A percentile compares a stretch with the other conserved stretches of the same genome.
phyloP scores from a whole-genome alignment of 2,113 vertebrate genomes.

The Asarcornis scutulata region DNA sequence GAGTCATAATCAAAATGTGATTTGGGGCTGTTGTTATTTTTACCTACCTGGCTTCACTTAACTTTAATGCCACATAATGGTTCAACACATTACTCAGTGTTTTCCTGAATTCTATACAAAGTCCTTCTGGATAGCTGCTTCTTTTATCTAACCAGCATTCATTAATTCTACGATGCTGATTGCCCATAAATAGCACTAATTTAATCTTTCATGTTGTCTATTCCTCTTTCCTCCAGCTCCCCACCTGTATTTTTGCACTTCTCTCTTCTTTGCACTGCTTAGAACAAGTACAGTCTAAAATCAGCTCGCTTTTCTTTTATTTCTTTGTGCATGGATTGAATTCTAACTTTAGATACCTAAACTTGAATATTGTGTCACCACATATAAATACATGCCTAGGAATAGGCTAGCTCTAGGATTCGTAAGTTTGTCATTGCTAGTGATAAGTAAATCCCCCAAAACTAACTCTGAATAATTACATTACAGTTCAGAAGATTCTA shows the following conservation, averaged over 20 bases:
- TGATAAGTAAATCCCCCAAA: not conserved
- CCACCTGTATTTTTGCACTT: conserved; percentile 17
- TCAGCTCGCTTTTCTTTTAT: not conserved
- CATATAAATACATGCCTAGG: not conserved
- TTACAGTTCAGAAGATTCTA: not conserved
- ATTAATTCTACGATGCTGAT: not conserved
- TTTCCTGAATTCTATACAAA: not conserved
- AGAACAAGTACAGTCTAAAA: conserved; percentile 35
- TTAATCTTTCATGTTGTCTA: not conserved
- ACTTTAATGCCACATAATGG: not conserved
- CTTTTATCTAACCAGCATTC: not conserved
- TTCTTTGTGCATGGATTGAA: not conserved
- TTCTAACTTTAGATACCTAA: conserved; percentile 40
- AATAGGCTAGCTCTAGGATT: not conserved
- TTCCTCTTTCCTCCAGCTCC: not conserved
- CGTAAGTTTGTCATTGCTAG: not conserved
- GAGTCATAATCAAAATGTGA: not conserved
- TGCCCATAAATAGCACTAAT: not conserved
- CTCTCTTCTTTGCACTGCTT: not conserved
- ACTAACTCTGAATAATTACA: not conserved
- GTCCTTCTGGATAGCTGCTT: not conserved
- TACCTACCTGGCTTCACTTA: not conserved
- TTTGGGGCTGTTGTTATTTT: not conserved
- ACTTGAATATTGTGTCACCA: not conserved
- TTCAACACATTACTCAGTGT: not conserved